Percentiles rank a stretch among this genome's conserved stretches.
These are phyloP conservation scores for Panurus biarmicus DNA, from an alignment of 2,113 vertebrate species.

Conservation along the genomic window DNA sequence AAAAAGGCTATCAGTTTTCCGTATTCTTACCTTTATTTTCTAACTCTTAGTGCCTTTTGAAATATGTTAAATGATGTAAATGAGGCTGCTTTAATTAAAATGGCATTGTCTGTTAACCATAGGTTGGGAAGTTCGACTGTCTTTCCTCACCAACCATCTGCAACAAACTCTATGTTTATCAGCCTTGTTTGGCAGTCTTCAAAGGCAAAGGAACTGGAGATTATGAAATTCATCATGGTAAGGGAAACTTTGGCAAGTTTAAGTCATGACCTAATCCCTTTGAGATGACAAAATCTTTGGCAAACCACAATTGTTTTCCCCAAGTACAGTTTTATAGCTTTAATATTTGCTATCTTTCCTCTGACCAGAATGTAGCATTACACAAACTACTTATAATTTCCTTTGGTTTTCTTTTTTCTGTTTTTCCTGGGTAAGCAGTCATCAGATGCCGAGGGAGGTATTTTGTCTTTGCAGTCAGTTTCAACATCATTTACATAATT, in stretches of 20 bases:
- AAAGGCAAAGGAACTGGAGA: conserved; percentile 90
- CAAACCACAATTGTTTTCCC: neutral
- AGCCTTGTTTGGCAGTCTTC: conserved; percentile 87
- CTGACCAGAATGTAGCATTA: neutral
- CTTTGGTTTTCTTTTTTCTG: neutral
- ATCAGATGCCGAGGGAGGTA: neutral
- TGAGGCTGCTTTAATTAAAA: neutral
- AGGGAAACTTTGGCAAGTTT: conserved; percentile 33
- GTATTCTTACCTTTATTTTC: neutral
- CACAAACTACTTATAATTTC: neutral
- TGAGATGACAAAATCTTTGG: neutral
- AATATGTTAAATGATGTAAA: neutral
- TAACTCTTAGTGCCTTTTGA: neutral
- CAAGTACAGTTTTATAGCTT: neutral
- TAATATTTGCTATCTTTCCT: neutral
- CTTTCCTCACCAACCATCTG: conserved; percentile 75
- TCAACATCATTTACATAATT: neutral
- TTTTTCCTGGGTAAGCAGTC: neutral
- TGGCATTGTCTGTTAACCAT: conserved; percentile 43
- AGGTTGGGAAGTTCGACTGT: conserved; percentile 93
- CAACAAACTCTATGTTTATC: conserved; percentile 84
- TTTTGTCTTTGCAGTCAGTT: neutral
- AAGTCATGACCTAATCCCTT: neutral
- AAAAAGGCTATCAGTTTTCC: neutral
- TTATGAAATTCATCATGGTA: conserved; percentile 97